These are phyloP conservation scores for Rana temporaria DNA, from an alignment of 2,113 vertebrate genomes.

Conservation along the genomic window DNA sequence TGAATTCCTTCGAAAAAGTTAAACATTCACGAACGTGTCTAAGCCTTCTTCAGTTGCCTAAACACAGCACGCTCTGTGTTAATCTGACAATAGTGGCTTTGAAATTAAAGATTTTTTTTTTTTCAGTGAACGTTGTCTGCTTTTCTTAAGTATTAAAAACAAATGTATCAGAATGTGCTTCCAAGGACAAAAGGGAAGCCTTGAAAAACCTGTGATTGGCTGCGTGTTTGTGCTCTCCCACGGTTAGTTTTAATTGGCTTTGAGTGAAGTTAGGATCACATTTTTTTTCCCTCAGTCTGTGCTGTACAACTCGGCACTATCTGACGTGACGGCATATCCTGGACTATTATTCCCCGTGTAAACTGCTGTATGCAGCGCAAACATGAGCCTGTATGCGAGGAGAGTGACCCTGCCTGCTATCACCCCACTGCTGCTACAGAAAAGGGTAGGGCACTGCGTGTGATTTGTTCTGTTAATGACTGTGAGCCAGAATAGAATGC, in stretches of 20 bases:
- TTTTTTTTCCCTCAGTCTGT: constrained; percentile 1
- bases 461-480: background rate
- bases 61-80: background rate
- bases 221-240: constrained; percentile 70
- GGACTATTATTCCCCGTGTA: constrained; percentile 59
- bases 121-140: constrained; percentile 68
- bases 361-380: constrained; percentile 65
- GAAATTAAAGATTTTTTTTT: constrained; percentile 58
- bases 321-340: constrained; percentile 59
- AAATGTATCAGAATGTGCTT: constrained; percentile 74
- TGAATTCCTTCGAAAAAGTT: background rate
- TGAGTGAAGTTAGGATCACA: constrained; percentile 66
- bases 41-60: background rate
- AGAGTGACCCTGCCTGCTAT: constrained; percentile 89
- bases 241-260: constrained; percentile 76
- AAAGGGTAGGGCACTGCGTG: constrained; percentile 80
- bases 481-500: background rate
- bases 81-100: constrained; percentile 64
- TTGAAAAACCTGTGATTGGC: constrained; percentile 72
- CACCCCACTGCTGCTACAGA: constrained; percentile 86
- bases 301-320: constrained; percentile 31
- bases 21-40: background rate
- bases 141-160: constrained; percentile 73
- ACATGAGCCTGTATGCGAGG: constrained; percentile 88
- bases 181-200: constrained; percentile 89